Base-by-base conservation (phyloP, 2,113 vertebrate species). In the Tiliqua scincoides region DNA sequence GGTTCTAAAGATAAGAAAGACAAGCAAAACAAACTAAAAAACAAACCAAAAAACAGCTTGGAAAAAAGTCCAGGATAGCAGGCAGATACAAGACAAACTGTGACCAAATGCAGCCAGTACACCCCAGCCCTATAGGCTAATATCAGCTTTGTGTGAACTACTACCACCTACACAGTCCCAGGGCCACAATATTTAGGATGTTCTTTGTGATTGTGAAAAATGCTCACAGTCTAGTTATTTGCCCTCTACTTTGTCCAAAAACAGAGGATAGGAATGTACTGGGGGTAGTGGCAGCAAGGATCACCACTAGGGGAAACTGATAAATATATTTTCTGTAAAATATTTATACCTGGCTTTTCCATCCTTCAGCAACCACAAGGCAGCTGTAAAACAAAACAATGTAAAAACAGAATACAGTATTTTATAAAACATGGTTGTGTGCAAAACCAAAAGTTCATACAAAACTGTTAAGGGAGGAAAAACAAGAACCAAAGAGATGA, bases 1-100 rank as follows among this genome's bases (percentile, higher is more conserved):
- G 54, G 40, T 2, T 59, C 25, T 25, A 23, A 20, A 6, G 15
- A 87, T 73, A 86, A 52, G 72, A 0, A 35, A n/a, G 76, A 74
- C 37, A 12, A 77, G 77, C 74, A 25, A 25, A 48, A 8, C 43
- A 48, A 48, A 8, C 8, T 8, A 48, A 48, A 48, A 48, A 48
- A 48, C 43, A 48, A 48, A n/a, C n/a, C 57, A 71, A 2, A 67
- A 77, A 79, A 0, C 0, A 76, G 30, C 30, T 78, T 84, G 77
- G 86, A 1, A 20, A 77, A 80, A 81, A 89, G 86, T 79, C 89
- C 86, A 71, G 77, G 87, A 43, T 83, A 63, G 86, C 67, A 27
- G n/a, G 0, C 52, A 48, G 59, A 27, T 5, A 57, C 8, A 30
- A 1, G 21, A n/a, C 12, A 27, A 10, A 43, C 71, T 27, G 68